These are phyloP conservation scores for Syngnathus floridae DNA, from an alignment of 2,113 vertebrate species.

Conservation along the genomic window DNA sequence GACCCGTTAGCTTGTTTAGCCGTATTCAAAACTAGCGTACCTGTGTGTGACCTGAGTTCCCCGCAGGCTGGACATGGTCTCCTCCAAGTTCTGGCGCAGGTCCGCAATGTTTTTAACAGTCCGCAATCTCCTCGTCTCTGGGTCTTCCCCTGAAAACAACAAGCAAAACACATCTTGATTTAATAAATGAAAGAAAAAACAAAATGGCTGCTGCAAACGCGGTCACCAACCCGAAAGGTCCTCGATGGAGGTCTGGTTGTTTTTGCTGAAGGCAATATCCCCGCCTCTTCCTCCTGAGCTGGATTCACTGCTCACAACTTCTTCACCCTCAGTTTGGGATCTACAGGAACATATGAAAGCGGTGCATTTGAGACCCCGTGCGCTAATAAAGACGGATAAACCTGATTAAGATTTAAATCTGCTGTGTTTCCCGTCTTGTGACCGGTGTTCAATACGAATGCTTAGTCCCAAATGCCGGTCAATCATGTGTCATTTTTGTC, in stretches of 20 bases:
- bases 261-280: constrained; percentile 82
- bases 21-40: constrained; percentile 28
- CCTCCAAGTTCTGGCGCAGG: constrained; percentile 90
- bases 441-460: constrained; percentile 31
- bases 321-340: constrained; percentile 89
- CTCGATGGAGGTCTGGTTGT: constrained; percentile 78
- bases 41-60: constrained; percentile 92
- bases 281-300: constrained; percentile 70
- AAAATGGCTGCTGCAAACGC: not conserved
- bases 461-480: constrained; percentile 34
- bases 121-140: constrained; percentile 82
- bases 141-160: constrained; percentile 77
- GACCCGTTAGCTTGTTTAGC: constrained; percentile 27
- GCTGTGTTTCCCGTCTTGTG: constrained; percentile 52
- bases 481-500: not conserved
- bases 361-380: constrained; percentile 31
- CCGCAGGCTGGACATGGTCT: constrained; percentile 92
- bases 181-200: not conserved
- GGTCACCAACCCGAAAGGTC: constrained; percentile 79
- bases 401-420: constrained; percentile 49
- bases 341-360: constrained; percentile 62
- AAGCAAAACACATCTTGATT: not conserved
- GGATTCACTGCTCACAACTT: constrained; percentile 71
- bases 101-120: constrained; percentile 95
- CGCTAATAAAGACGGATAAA: constrained; percentile 49